A percentile compares a stretch with the other conserved stretches of the same genome.
phyloP scores from a whole-genome alignment of 2,797 vertebrate genomes.

The Aldrovandia affinis region DNA sequence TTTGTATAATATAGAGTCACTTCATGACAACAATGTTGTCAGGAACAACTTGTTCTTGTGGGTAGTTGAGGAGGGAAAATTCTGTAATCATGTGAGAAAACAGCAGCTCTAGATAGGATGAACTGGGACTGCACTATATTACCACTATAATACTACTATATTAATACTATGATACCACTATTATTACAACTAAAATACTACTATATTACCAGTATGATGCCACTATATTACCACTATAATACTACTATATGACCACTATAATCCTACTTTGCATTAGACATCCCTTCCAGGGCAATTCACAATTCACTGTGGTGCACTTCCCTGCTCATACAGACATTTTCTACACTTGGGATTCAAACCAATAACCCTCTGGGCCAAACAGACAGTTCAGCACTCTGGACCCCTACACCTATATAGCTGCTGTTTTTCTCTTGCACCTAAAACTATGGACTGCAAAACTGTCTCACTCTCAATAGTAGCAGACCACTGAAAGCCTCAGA shows the following conservation, averaged over 20 bases:
- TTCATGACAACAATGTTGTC: not conserved
- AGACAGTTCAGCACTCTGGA: not conserved
- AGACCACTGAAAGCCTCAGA: not conserved
- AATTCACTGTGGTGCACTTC: not conserved
- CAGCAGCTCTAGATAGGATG: not conserved
- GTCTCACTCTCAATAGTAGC: not conserved
- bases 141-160: too few species aligned
- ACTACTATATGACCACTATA: too few species aligned
- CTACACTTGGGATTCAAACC: not conserved
- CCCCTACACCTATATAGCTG: not conserved
- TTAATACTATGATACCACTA: not conserved
- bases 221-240: not conserved
- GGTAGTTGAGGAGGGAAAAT: not conserved
- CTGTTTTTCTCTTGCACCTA: not conserved
- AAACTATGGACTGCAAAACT: not conserved
- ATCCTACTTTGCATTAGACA: too few species aligned
- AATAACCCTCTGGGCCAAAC: not conserved
- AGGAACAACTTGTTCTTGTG: not conserved
- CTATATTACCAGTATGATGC: not conserved
- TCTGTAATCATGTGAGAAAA: not conserved
- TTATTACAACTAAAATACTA: too few species aligned
- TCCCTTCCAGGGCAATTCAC: not conserved
- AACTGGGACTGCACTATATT: not conserved
- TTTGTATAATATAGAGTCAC: not conserved
- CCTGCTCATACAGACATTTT: not conserved